Evolutionary conservation across 1,140 invertebrate species (phyloP).

Genomic region (Cardiocondyla obscurior): DNA sequence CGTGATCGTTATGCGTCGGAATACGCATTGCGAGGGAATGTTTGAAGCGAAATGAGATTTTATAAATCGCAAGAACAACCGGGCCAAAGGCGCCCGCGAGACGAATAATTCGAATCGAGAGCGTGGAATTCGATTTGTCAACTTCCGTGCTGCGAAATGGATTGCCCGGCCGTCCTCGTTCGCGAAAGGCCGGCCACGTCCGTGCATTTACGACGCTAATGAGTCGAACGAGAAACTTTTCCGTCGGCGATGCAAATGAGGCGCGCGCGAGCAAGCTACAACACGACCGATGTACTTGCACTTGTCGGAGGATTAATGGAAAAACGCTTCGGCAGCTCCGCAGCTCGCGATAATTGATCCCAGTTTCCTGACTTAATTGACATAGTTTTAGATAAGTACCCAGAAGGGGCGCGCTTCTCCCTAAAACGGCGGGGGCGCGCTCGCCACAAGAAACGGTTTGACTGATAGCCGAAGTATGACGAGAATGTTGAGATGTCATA

Average conservation of each 20-base stretch:
- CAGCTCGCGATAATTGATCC: slow-evolving; percentile 48
- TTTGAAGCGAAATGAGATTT: background rate
- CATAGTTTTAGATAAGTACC: slow-evolving; percentile 45
- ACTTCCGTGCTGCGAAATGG: slow-evolving; percentile 74
- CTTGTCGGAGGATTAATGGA: slow-evolving; percentile 43
- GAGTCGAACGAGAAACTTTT: slow-evolving; percentile 75
- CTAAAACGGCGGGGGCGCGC: background rate
- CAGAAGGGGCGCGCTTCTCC: background rate
- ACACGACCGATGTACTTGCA: background rate
- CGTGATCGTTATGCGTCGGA: background rate
- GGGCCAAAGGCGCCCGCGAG: background rate
- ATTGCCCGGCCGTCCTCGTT: slow-evolving; percentile 59
- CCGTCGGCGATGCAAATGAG: slow-evolving; percentile 73
- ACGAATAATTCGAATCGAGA: slow-evolving; percentile 41
- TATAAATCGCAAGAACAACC: background rate
- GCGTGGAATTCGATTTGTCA: slow-evolving; percentile 63
- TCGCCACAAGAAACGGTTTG: slow-evolving; percentile 1
- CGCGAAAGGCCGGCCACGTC: slow-evolving; percentile 8
- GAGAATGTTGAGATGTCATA: background rate
- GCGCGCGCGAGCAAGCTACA: background rate
- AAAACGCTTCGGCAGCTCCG: slow-evolving; percentile 25
- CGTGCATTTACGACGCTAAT: slow-evolving; percentile 71
- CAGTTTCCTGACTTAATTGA: slow-evolving; percentile 38
- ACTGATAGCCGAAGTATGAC: slow-evolving; percentile 25
- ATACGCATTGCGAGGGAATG: background rate